Evolutionary conservation across 1,140 invertebrate genomes (phyloP).

Genomic region (Pseudachorutes palmiensis): DNA sequence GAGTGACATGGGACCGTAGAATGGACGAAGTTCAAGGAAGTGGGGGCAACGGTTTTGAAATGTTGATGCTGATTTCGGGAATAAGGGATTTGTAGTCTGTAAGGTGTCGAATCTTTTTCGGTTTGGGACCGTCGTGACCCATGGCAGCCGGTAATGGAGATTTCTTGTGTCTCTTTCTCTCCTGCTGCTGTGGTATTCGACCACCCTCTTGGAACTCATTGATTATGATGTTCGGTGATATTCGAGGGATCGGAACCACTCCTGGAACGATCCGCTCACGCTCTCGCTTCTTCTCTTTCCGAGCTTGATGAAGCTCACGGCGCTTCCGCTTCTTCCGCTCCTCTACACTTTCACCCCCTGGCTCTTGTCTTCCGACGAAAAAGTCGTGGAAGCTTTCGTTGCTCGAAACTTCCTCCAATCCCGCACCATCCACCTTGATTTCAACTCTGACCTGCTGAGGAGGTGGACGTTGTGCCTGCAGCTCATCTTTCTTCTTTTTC

Average conservation of each 20-base stretch:
- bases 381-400: neutral
- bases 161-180: neutral
- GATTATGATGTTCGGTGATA: neutral
- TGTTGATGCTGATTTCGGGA: slow-evolving; percentile 32
- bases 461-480: too few relatives aligned
- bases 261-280: slow-evolving; percentile 41
- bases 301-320: slow-evolving; percentile 59
- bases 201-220: neutral
- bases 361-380: neutral
- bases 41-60: slow-evolving; percentile 14
- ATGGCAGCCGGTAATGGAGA: neutral
- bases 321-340: slow-evolving; percentile 61
- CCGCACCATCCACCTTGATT: slow-evolving; percentile 5
- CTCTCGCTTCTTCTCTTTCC: slow-evolving; percentile 69
- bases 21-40: slow-evolving; percentile 15
- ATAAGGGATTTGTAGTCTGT: slow-evolving; percentile 15
- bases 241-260: slow-evolving; percentile 7
- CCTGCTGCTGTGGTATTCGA: neutral
- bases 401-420: neutral
- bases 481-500: slow-evolving; percentile 16
- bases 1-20: slow-evolving; percentile 20
- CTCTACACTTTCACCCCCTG: neutral
- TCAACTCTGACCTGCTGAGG: neutral
- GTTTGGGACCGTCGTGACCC: neutral
- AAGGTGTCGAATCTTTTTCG: neutral